A percentile compares a stretch with the other conserved stretches of the same genome.
These are phyloP conservation scores for Cryptocheilus praepositus DNA, from an alignment of 2,888 invertebrate species.

Conservation along the genomic window DNA sequence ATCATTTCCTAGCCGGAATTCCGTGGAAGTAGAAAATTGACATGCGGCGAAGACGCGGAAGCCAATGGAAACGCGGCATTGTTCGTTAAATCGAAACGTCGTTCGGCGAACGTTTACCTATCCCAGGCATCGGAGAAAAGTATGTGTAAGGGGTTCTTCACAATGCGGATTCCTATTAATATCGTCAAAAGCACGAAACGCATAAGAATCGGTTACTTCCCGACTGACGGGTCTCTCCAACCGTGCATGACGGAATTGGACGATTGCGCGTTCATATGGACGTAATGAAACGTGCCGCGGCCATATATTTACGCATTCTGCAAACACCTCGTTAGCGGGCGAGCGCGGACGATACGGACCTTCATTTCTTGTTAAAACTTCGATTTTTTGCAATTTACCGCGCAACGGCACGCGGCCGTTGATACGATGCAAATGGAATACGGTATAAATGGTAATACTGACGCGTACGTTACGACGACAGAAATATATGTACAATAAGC, in stretches of 20 bases:
- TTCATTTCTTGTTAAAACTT: too few species aligned
- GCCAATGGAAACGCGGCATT: conserved; percentile 19
- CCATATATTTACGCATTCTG: too few species aligned
- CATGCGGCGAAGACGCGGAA: conserved; percentile 24
- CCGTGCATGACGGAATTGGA: conserved; percentile 11
- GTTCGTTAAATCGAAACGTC: conserved; percentile 39
- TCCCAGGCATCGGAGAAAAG: conserved; percentile 18
- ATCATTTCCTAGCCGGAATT: conserved; percentile 3
- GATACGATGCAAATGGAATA: too few species aligned
- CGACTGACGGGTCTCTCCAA: neutral
- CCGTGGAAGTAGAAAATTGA: conserved; percentile 23
- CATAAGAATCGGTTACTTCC: conserved; percentile 25
- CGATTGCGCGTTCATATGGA: conserved; percentile 13
- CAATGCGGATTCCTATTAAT: conserved; percentile 31
- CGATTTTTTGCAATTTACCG: too few species aligned
- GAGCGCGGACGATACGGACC: too few species aligned
- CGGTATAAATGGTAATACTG: too few species aligned
- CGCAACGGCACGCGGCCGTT: too few species aligned
- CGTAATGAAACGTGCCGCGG: neutral
- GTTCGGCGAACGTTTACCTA: conserved; percentile 27
- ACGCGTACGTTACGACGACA: too few species aligned
- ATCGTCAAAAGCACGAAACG: conserved; percentile 7
- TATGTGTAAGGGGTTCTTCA: conserved; percentile 17
- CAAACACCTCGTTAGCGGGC: too few species aligned
- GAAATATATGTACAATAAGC: too few species aligned